Conservation (phyloP, 2,113 vertebrate genomes). For the Rhombomys opimus region DNA sequence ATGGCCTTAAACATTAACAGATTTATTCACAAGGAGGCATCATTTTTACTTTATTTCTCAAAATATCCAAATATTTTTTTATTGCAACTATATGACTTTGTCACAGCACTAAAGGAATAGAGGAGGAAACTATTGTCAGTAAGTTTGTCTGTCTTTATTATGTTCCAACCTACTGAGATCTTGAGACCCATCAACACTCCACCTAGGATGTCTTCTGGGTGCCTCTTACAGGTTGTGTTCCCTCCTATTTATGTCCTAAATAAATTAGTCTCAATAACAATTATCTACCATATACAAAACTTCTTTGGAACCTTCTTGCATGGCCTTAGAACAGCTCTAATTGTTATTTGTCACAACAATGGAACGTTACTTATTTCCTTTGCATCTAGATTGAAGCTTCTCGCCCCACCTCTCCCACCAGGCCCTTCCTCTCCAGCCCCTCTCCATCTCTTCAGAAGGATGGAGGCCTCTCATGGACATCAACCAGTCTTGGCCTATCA, state of each 20-base stretch:
- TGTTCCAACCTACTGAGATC: background rate
- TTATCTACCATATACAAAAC: background rate
- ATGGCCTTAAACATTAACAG: constrained; percentile 49
- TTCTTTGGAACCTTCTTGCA: background rate
- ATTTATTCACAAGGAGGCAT: background rate
- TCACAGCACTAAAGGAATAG: background rate
- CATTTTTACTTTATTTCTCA: background rate
- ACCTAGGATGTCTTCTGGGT: background rate
- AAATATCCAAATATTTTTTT: background rate
- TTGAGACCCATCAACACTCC: background rate
- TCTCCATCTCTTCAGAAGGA: too few species aligned
- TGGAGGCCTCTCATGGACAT: too few species aligned
- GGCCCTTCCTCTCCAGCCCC: too few species aligned
- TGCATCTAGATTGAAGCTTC: too few species aligned
- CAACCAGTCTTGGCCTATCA: too few species aligned
- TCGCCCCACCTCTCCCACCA: too few species aligned
- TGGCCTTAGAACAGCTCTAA: background rate
- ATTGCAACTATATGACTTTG: background rate
- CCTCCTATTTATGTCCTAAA: background rate
- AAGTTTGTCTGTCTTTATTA: background rate
- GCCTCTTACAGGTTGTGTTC: background rate
- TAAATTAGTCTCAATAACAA: background rate
- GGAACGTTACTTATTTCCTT: background rate
- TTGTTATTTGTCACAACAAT: background rate
- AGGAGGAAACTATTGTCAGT: background rate